Conservation (phyloP, 2,797 vertebrate species). For the Adelosebastes latens region DNA sequence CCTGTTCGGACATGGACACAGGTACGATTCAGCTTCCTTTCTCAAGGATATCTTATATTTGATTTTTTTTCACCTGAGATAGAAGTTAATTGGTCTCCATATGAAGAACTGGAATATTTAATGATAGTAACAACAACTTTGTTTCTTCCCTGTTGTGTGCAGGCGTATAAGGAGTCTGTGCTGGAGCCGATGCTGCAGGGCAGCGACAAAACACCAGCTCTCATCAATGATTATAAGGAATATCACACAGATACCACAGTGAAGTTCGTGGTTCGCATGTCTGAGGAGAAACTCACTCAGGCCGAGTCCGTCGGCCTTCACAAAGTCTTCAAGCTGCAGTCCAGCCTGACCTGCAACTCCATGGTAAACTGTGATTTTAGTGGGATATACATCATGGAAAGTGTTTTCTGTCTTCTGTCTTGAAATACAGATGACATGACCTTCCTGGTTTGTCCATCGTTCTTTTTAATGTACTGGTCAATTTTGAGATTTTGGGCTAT, state of each 20-base stretch:
- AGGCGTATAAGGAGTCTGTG: slow-evolving; percentile 98
- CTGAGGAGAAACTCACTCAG: slow-evolving; percentile 96
- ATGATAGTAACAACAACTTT: neutral
- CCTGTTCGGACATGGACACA: slow-evolving; percentile 99
- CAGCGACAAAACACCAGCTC: slow-evolving; percentile 95
- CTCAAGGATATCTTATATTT: neutral
- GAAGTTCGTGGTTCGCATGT: slow-evolving; percentile 98
- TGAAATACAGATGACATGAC: neutral
- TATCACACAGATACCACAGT: slow-evolving; percentile 98
- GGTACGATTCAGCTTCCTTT: slow-evolving; percentile 72
- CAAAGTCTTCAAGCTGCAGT: slow-evolving; percentile 99
- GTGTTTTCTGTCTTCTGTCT: neutral
- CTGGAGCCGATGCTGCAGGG: slow-evolving; percentile 98
- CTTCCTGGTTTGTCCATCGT: neutral
- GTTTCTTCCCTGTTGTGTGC: neutral
- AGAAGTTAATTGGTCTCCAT: neutral
- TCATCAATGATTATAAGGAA: slow-evolving; percentile 97
- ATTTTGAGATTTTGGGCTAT: neutral
- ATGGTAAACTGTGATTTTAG: slow-evolving; percentile 86
- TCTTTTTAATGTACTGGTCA: no score
- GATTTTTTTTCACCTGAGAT: neutral
- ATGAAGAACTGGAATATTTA: neutral
- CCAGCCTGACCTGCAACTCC: slow-evolving; percentile 98
- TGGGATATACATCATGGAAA: neutral
- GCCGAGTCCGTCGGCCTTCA: slow-evolving; percentile 96